Evolutionary conservation across 2,797 vertebrate genomes (phyloP).

Genomic region (Melanogrammus aeglefinus): DNA sequence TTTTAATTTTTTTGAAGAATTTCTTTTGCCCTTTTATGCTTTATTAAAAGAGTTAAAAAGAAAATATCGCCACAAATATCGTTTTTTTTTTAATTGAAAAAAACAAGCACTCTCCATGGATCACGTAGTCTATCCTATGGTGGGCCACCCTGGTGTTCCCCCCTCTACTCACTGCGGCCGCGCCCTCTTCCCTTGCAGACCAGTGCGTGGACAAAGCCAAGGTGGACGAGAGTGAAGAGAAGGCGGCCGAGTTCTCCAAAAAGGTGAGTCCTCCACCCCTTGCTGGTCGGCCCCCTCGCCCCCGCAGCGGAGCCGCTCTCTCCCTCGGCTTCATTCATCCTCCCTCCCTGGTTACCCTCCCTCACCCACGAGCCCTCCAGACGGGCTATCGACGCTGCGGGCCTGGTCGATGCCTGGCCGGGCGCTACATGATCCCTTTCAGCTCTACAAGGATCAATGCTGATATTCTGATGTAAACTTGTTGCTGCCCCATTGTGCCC

Average conservation of each 20-base stretch:
- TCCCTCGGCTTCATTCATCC: background rate
- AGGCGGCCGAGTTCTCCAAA: conserved; percentile 91
- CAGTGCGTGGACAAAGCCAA: conserved; percentile 93
- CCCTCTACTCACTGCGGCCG: too few species aligned
- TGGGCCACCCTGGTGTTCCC: too few species aligned
- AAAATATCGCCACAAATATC: too few species aligned
- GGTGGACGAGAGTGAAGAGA: conserved; percentile 95
- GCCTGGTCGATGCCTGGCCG: conserved; percentile 75
- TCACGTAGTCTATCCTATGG: background rate
- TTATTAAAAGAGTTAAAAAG: too few species aligned
- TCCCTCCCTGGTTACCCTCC: conserved; percentile 20
- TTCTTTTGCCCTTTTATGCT: too few species aligned
- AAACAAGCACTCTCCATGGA: too few species aligned
- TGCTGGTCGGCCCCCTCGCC: conserved; percentile 30
- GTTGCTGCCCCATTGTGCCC: conserved; percentile 55
- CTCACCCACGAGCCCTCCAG: conserved; percentile 59
- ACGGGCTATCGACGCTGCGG: conserved; percentile 74
- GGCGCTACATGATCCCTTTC: conserved; percentile 77
- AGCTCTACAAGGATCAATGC: conserved; percentile 73
- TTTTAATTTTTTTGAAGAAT: too few species aligned
- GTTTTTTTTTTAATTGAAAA: too few species aligned
- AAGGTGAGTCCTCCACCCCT: conserved; percentile 82
- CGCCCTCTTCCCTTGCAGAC: conserved; percentile 73
- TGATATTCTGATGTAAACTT: conserved; percentile 67
- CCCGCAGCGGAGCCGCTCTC: background rate